Evolutionary conservation across 2,888 invertebrate genomes (phyloP).

Genomic region (Nephrocerus scutellatus): DNA sequence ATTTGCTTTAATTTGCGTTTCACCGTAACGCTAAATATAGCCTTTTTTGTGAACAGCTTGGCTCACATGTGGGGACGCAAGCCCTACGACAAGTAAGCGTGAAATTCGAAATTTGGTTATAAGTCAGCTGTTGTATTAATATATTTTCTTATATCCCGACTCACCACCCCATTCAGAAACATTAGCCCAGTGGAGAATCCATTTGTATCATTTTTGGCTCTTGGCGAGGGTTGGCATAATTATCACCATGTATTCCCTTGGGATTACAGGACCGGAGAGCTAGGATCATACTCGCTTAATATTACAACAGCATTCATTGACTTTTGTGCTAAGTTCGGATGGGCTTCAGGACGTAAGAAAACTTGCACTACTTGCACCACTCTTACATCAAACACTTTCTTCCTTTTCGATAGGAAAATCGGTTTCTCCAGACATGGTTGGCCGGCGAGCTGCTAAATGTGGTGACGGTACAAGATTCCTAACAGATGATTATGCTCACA

Average conservation of each 20-base stretch:
- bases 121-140: not conserved
- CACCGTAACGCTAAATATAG: slow-evolving; percentile 78
- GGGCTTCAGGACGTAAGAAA: slow-evolving; percentile 68
- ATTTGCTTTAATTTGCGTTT: slow-evolving; percentile 79
- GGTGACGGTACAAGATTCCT: slow-evolving; percentile 55
- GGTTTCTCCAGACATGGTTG: slow-evolving; percentile 54
- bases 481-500: slow-evolving; percentile 41
- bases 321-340: slow-evolving; percentile 68
- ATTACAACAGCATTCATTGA: slow-evolving; percentile 76
- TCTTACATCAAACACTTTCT: not conserved
- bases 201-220: slow-evolving; percentile 64
- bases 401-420: slow-evolving; percentile 50
- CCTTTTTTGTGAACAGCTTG: slow-evolving; percentile 90
- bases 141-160: slow-evolving; percentile 2
- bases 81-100: slow-evolving; percentile 76
- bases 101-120: not conserved
- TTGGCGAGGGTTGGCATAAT: slow-evolving; percentile 81
- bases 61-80: slow-evolving; percentile 91
- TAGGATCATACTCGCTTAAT: slow-evolving; percentile 60
- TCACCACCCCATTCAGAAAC: slow-evolving; percentile 50
- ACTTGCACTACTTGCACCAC: not conserved
- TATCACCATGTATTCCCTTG: slow-evolving; percentile 71
- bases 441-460: slow-evolving; percentile 52
- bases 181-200: slow-evolving; percentile 68
- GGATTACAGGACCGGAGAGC: slow-evolving; percentile 63